These are phyloP conservation scores for Emydocephalus ijimae DNA, from an alignment of 2,113 vertebrate species.

Conservation along the genomic window DNA sequence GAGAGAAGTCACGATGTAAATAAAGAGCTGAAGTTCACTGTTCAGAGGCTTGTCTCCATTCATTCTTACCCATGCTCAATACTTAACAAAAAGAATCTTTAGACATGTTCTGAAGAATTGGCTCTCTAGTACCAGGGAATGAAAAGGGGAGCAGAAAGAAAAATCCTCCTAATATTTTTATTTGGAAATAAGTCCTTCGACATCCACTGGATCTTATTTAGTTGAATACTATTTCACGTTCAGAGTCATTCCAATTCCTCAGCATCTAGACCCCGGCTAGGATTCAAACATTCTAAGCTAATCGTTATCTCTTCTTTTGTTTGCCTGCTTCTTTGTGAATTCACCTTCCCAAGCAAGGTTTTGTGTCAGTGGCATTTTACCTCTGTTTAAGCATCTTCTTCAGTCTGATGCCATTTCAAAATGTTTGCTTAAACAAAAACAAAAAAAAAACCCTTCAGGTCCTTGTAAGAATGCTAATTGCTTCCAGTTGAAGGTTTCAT, in stretches of 20 bases:
- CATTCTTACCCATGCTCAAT: too few species aligned
- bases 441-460: not conserved
- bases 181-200: not conserved
- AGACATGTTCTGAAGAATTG: not conserved
- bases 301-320: not conserved
- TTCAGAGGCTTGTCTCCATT: too few species aligned
- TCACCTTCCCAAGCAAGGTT: not conserved
- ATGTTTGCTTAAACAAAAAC: not conserved
- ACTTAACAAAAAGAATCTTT: too few species aligned
- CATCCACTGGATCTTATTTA: not conserved
- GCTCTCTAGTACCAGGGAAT: not conserved
- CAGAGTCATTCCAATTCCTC: not conserved
- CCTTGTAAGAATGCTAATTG: not conserved
- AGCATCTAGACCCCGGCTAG: not conserved
- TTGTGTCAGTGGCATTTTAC: not conserved
- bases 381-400: not conserved
- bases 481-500: not conserved
- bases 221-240: not conserved
- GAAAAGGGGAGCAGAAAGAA: not conserved
- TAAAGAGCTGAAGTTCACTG: too few species aligned
- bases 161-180: not conserved
- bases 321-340: not conserved
- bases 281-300: not conserved
- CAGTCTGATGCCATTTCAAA: not conserved
- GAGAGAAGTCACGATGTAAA: too few species aligned